Evolutionary conservation across 2,113 vertebrate species (phyloP).

Genomic region (Orientallactaga bullata): DNA sequence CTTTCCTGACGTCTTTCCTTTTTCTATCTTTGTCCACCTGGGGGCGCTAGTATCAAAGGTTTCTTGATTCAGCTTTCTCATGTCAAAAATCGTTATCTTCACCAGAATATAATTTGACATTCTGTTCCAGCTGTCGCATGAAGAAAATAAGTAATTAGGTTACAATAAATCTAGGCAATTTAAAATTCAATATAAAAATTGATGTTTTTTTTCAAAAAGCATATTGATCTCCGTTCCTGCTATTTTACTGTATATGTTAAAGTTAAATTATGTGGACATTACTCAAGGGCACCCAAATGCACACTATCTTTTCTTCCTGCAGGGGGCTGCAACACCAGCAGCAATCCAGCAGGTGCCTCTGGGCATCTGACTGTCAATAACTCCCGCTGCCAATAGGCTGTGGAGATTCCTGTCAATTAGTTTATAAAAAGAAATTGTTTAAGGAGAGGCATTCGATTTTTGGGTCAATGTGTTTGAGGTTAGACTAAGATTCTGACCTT

Average conservation of each 20-base stretch:
- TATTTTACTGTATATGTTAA: constrained; percentile 55
- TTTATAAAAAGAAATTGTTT: not conserved
- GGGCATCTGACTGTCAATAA: not conserved
- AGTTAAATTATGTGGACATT: constrained; percentile 44
- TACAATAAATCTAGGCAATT: constrained; percentile 63
- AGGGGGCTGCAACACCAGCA: not conserved
- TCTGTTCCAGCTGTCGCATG: constrained; percentile 23
- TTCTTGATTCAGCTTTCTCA: constrained; percentile 21
- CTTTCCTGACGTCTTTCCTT: not conserved
- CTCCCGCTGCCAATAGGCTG: not conserved
- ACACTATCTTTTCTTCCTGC: not conserved
- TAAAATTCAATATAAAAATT: constrained; percentile 71
- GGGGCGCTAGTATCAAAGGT: constrained; percentile 13
- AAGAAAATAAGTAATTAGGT: constrained; percentile 58
- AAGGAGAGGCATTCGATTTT: not conserved
- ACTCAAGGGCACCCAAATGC: not conserved
- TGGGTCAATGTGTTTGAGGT: not conserved
- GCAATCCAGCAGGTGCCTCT: not conserved
- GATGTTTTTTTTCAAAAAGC: constrained; percentile 60
- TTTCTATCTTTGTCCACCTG: not conserved
- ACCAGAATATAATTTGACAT: constrained; percentile 35
- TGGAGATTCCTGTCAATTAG: not conserved
- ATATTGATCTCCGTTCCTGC: constrained; percentile 56
- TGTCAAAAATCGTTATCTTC: constrained; percentile 16
- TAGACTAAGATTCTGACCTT: not conserved